Percentiles rank a stretch among this genome's conserved stretches.
Evolutionary conservation across 2,113 vertebrate genomes (phyloP).

Genomic region (Aspiorhynchus laticeps): DNA sequence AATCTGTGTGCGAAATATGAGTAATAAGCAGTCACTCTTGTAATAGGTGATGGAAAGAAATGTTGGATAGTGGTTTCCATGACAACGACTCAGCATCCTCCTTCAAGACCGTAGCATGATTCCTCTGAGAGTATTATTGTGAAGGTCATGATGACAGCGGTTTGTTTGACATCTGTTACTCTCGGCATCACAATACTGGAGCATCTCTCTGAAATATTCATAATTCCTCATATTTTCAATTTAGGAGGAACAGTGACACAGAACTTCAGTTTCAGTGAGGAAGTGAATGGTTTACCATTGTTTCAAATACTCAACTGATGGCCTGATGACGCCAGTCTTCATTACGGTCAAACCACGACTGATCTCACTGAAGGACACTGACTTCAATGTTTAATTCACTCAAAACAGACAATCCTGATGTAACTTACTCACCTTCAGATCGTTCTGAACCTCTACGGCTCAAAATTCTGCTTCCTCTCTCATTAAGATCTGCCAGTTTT

Average conservation of each 20-base stretch:
- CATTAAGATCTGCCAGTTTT: not conserved
- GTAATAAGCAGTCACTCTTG: not conserved
- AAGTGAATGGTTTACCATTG: not conserved
- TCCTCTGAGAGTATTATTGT: not conserved
- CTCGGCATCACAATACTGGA: not conserved
- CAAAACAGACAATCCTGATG: not conserved
- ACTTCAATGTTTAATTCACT: not conserved
- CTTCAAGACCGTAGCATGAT: not conserved
- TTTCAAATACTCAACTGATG: not conserved
- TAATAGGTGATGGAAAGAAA: not conserved
- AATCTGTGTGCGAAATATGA: not conserved
- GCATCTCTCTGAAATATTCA: not conserved
- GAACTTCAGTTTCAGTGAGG: not conserved
- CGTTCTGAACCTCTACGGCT: not conserved
- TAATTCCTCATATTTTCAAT: slow-evolving; percentile 15
- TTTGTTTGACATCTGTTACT: not conserved
- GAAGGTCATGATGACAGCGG: not conserved
- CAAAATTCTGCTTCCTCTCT: slow-evolving; percentile 29
- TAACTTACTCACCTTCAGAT: not conserved
- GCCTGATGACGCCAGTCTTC: too few relatives aligned
- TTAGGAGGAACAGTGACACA: not conserved
- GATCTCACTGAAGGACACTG: not conserved
- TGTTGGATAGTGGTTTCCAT: not conserved
- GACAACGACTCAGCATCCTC: not conserved
- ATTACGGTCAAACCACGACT: not conserved